A percentile compares a stretch with the other conserved stretches of the same genome.
Evolutionary conservation across 1,140 invertebrate species (phyloP).

Genomic region (Mizuhopecten yessoensis): DNA sequence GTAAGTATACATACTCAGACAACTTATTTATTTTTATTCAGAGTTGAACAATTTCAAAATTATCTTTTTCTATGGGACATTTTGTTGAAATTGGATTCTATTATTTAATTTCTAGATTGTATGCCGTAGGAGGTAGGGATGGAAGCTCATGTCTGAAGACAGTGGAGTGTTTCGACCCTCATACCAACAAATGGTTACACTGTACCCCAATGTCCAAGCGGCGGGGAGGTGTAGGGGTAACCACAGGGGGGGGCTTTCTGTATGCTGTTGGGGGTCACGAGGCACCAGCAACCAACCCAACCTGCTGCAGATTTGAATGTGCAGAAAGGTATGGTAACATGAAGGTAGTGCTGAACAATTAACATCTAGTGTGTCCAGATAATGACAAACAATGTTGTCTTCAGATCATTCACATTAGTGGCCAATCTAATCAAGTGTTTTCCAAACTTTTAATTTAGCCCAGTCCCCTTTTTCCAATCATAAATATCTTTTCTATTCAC

Average conservation of each 20-base stretch:
- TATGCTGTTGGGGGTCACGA: slow-evolving; percentile 85
- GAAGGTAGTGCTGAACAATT: not conserved
- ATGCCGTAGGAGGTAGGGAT: slow-evolving; percentile 96
- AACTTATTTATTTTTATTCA: no score
- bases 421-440: no score
- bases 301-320: slow-evolving; percentile 87
- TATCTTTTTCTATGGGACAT: no score
- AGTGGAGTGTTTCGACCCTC: slow-evolving; percentile 91
- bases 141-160: slow-evolving; percentile 95
- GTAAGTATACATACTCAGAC: slow-evolving; percentile 79
- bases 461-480: no score
- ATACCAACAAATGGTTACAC: slow-evolving; percentile 92
- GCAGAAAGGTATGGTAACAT: slow-evolving; percentile 80
- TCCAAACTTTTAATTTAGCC: not conserved
- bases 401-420: not conserved
- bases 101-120: slow-evolving; percentile 88
- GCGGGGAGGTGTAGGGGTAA: slow-evolving; percentile 91
- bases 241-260: slow-evolving; percentile 87
- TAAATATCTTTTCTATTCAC: not conserved
- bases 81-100: no score
- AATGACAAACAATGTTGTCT: no score
- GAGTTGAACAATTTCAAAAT: no score
- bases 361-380: not conserved
- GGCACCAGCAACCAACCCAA: slow-evolving; percentile 87
- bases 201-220: slow-evolving; percentile 91